Evolutionary conservation across 2,888 invertebrate genomes (phyloP), one percentile per base, ranked within the genome.

Genomic region (Bellardia pandia): DNA sequence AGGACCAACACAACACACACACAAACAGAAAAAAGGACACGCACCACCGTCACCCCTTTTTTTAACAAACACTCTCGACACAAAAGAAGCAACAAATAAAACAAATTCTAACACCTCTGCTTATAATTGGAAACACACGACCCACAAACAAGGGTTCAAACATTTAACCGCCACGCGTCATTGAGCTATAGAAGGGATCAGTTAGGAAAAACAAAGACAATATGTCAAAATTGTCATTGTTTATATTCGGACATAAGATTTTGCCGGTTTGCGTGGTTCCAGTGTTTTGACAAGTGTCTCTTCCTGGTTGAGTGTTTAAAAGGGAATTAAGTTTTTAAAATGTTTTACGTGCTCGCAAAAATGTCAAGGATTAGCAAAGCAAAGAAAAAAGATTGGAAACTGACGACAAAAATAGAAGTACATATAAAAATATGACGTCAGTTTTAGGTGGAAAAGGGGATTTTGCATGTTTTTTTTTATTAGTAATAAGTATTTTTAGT

Each of bases 241-340:
- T 81, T 82, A 69, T 16, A 62, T 85, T 79, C 68, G 75, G 71
- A 85, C 81, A 69, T 68, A 77, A 37, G 56, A 76, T 80, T 60
- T 81, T 74, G 78, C 60, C 78, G 42, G 72, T 83, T 53, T 53
- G 69, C 53, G 42, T 84, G 72, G 74, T 83, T 90, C 89, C 66
- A 69, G 75, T 76, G 90, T 93, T 93, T 92, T 93, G 93, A 93
- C 93, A 93, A 93, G 93, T 93, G 93, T 88, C 92, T 89, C 89
- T 90, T 79, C 37, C 74, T 64, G 68, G 66, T 71, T 71, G 62
- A 45, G 14, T 90, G 89, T 90, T 91, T 90, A 81, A 82, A 81
- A 60, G 84, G 88, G 91, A 89, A 90, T 91, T 91, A 90, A 91
- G 91, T 90, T 91, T 88, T 69, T 76, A 88, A 88, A 88, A 85